Percentiles rank a stretch among this genome's conserved stretches.
These are phyloP conservation scores for Crotalus tigris DNA, from an alignment of 2,113 vertebrate species.

Conservation along the genomic window DNA sequence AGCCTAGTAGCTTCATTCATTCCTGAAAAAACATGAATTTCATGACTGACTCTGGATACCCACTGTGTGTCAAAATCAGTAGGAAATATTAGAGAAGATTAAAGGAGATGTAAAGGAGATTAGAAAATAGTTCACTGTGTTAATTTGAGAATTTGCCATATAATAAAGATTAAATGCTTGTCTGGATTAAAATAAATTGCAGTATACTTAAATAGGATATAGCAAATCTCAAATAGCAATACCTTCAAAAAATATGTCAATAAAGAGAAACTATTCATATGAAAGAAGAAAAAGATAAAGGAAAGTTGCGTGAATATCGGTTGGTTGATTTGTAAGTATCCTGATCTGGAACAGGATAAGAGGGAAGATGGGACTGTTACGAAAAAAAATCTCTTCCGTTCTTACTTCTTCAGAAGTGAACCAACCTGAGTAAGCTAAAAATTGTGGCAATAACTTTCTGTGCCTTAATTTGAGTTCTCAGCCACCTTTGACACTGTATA, in stretches of 20 bases:
- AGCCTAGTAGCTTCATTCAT: background rate
- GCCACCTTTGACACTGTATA: background rate
- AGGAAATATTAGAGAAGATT: background rate
- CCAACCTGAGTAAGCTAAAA: background rate
- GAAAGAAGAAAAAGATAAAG: background rate
- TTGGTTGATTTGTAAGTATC: background rate
- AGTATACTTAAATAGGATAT: background rate
- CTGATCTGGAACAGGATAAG: background rate
- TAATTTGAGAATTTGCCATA: background rate
- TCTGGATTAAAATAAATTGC: background rate
- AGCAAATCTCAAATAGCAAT: background rate
- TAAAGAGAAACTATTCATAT: background rate
- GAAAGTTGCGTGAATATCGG: background rate
- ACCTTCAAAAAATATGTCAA: background rate
- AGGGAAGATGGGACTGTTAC: background rate
- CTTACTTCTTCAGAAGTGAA: background rate
- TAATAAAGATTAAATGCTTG: background rate
- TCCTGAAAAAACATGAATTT: background rate
- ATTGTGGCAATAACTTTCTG: background rate
- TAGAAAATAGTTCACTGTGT: background rate
- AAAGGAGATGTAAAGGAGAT: background rate
- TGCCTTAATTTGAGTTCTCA: slow-evolving; percentile 9
- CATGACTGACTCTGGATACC: background rate
- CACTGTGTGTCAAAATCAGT: background rate
- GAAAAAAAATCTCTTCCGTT: background rate